phyloP scores from a whole-genome alignment of 2,888 invertebrate genomes.

The Deroplatys truncata region DNA sequence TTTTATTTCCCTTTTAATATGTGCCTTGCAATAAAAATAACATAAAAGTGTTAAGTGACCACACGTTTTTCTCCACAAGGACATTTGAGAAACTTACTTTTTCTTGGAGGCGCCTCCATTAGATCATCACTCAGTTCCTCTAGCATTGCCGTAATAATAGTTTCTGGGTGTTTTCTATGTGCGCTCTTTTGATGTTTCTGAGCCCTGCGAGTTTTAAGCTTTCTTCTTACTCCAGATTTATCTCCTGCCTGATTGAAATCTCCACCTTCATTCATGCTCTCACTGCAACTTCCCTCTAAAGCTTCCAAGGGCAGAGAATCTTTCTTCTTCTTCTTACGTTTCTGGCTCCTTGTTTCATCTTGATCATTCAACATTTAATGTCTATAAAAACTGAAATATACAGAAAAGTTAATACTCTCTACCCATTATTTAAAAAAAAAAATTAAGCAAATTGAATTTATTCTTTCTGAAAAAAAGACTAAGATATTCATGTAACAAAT shows the following conservation, averaged over 20 bases:
- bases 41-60: no score
- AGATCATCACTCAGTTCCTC: neutral
- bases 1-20: no score
- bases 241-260: neutral
- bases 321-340: neutral
- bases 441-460: no score
- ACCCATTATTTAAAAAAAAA: no score
- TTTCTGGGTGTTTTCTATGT: neutral
- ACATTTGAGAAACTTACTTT: neutral
- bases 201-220: neutral
- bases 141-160: neutral
- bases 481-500: no score
- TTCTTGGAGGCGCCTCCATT: neutral
- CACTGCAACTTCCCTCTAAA: neutral
- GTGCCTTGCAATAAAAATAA: no score
- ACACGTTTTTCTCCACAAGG: no score
- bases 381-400: neutral
- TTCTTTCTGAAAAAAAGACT: no score
- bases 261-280: neutral
- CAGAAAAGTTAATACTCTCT: no score
- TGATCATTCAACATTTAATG: neutral
- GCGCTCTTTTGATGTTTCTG: neutral
- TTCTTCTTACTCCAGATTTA: neutral
- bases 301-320: neutral
- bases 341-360: neutral